Evolutionary conservation across 2,113 vertebrate genomes (phyloP).

Genomic region (Todiramphus chloris): DNA sequence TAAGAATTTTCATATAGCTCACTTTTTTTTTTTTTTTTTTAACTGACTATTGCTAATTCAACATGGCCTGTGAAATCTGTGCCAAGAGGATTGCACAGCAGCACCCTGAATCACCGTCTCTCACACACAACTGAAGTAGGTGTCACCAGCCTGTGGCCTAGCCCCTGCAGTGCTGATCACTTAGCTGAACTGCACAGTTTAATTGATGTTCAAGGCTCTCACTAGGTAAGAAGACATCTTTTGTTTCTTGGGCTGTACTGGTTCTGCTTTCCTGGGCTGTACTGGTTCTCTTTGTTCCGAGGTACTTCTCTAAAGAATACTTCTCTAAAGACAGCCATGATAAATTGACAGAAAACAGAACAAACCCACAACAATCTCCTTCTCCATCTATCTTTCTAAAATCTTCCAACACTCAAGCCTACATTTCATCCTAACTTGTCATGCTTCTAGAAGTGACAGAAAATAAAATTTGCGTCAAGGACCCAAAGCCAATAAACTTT

Average conservation of each 20-base stretch:
- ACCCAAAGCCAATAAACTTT: not conserved
- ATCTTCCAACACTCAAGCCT: not conserved
- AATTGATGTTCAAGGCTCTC: not conserved
- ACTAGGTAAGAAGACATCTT: not conserved
- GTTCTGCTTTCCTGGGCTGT: not conserved
- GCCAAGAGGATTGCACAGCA: not conserved
- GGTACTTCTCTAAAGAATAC: not conserved
- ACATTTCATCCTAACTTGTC: not conserved
- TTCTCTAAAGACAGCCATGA: not conserved
- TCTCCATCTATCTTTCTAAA: not conserved
- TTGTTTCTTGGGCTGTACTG: not conserved
- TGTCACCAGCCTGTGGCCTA: not conserved
- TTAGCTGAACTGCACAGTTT: not conserved
- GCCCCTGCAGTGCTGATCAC: not conserved
- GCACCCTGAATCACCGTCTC: not conserved
- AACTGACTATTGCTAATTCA: not conserved
- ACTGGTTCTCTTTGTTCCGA: not conserved
- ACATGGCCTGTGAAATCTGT: not conserved
- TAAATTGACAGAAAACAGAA: not conserved
- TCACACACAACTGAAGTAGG: not conserved
- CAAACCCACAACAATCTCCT: not conserved
- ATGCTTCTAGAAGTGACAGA: not conserved
- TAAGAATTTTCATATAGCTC: not conserved
- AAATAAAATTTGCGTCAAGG: not conserved
- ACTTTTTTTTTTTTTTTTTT: not conserved